These are phyloP conservation scores for Lysandra bellargus DNA, from an alignment of 2,888 invertebrate genomes.

Conservation along the genomic window DNA sequence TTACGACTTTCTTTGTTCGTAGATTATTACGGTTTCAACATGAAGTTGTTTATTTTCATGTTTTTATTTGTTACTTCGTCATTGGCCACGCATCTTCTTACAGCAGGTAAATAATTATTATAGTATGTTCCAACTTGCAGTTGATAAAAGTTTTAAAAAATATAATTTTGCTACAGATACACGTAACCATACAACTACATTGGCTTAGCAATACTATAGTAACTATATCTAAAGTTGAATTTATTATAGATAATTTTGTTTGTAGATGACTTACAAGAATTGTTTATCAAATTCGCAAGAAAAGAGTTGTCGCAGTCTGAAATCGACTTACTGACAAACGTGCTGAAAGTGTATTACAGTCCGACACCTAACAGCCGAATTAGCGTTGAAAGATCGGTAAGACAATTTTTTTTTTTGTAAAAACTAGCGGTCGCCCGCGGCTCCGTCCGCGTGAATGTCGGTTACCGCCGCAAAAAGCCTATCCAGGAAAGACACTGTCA, in stretches of 20 bases:
- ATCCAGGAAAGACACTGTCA: too few species aligned
- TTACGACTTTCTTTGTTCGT: neutral
- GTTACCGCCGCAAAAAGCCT: too few species aligned
- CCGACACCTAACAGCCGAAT: constrained; percentile 45
- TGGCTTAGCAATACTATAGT: too few species aligned
- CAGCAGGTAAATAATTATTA: constrained; percentile 51
- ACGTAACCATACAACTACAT: too few species aligned
- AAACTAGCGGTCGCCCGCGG: too few species aligned
- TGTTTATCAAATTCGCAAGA: constrained; percentile 56
- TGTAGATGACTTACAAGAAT: constrained; percentile 45
- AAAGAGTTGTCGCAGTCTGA: constrained; percentile 55
- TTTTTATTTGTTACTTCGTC: constrained; percentile 49
- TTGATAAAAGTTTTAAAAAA: neutral
- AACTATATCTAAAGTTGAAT: too few species aligned
- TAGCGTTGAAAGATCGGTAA: constrained; percentile 53
- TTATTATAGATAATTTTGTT: neutral
- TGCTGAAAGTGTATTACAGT: constrained; percentile 54
- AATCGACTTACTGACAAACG: constrained; percentile 49
- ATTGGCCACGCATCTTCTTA: constrained; percentile 52
- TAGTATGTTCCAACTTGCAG: too few species aligned
- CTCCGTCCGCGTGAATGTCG: too few species aligned
- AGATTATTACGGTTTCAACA: constrained; percentile 43
- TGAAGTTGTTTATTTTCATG: constrained; percentile 57
- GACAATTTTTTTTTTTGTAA: constrained; percentile 34
- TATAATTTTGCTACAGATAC: too few species aligned